These are phyloP conservation scores for Tachyglossus aculeatus DNA, from an alignment of 2,797 vertebrate genomes.

Conservation along the genomic window DNA sequence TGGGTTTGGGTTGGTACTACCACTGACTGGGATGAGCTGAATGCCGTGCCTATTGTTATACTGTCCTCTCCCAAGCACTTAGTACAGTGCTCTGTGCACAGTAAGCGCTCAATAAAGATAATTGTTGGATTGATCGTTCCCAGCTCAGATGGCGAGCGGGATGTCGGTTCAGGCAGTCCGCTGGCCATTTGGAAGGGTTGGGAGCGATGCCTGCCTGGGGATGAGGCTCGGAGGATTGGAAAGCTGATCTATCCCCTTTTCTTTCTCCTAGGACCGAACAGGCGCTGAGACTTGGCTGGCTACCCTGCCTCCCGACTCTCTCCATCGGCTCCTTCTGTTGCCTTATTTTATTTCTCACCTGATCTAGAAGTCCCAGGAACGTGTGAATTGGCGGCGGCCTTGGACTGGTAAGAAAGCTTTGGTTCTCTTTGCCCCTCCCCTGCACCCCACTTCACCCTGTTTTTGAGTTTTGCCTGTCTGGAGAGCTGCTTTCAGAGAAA, in stretches of 20 bases:
- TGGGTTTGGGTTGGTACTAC: too few relatives aligned
- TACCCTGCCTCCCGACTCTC: background rate
- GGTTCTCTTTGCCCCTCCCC: constrained; percentile 10
- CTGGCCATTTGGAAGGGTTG: too few relatives aligned
- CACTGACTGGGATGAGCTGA: too few relatives aligned
- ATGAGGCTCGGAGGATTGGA: background rate
- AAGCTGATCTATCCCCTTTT: background rate
- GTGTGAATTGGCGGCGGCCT: constrained; percentile 57
- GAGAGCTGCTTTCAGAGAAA: too few relatives aligned
- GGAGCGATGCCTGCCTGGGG: background rate
- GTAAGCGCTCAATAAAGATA: too few relatives aligned
- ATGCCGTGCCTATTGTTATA: too few relatives aligned
- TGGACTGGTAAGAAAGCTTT: constrained; percentile 63
- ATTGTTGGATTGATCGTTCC: too few relatives aligned
- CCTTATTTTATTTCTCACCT: background rate
- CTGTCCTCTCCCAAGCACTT: too few relatives aligned
- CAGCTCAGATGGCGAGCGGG: too few relatives aligned
- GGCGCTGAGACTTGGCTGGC: constrained; percentile 12
- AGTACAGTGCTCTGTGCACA: too few relatives aligned
- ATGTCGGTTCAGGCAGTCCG: too few relatives aligned
- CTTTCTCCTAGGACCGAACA: constrained; percentile 39
- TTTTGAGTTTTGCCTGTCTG: constrained; percentile 35
- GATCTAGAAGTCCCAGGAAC: constrained; percentile 57
- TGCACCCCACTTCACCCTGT: background rate
- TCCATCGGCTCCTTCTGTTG: background rate